Conservation (phyloP, 1,140 invertebrate genomes). For the Saccostrea glomerata region DNA sequence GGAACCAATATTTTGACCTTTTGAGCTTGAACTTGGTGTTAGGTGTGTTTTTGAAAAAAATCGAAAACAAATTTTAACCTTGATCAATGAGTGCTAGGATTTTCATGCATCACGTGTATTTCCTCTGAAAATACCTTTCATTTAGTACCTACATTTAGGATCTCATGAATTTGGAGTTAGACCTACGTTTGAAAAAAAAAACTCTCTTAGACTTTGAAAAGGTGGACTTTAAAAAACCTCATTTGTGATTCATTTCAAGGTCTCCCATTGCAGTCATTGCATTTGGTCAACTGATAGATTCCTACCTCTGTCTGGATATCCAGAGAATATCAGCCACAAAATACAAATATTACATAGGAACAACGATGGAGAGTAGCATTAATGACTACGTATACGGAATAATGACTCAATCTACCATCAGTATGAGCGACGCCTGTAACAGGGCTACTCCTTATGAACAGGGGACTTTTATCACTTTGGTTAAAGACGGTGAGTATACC, state of each 20-base stretch:
- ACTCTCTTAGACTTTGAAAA: too few species aligned
- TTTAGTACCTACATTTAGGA: too few species aligned
- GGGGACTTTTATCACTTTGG: conserved; percentile 45
- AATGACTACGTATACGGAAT: conserved; percentile 51
- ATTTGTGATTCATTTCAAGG: not conserved
- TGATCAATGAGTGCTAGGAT: too few species aligned
- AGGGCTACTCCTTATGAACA: conserved; percentile 50
- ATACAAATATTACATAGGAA: conserved; percentile 53
- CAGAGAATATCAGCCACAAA: conserved; percentile 44
- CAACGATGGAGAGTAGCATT: conserved; percentile 32
- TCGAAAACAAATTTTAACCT: too few species aligned
- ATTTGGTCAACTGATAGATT: conserved; percentile 35
- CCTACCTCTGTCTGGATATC: conserved; percentile 47
- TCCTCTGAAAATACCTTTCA: too few species aligned
- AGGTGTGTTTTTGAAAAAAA: too few species aligned
- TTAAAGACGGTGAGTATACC: conserved; percentile 51
- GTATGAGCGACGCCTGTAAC: conserved; percentile 49
- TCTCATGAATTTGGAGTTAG: too few species aligned
- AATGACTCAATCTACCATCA: conserved; percentile 33
- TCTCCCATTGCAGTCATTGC: conserved; percentile 24
- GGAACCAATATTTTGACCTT: too few species aligned
- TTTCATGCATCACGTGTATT: too few species aligned
- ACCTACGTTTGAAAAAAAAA: too few species aligned
- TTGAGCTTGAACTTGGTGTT: too few species aligned
- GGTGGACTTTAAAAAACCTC: too few species aligned